Evolutionary conservation across 2,797 vertebrate genomes (phyloP), one percentile per base, ranked within the genome.

Genomic region (Microchirus variegatus): DNA sequence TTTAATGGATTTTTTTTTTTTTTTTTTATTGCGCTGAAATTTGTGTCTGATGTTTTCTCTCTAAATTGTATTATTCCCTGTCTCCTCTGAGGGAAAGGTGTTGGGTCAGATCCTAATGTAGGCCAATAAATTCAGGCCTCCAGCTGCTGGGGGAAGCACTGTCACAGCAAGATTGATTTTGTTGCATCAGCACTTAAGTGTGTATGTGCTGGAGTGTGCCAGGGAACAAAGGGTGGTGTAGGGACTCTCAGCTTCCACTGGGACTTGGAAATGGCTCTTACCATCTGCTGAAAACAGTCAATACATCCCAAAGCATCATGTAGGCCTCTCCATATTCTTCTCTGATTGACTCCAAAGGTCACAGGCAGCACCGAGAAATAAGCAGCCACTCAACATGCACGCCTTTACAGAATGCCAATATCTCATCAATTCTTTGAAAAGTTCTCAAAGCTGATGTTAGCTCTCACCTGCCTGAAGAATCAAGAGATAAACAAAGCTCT

Each of bases 101-200:
- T 83, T 81, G 74, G 86, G 87, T 90, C 85, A 88, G 69, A 63
- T 87, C 85, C 80, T 89, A 81, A 91, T 91, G 90, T 92, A 90
- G 85, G 84, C 59, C 78, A 75, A 83, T 77, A 87, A 79, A 90
- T 89, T 86, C 83, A 81, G 76, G 70, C 64, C 71, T 69, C 64
- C 63, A 43, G 87, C 62, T 87, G 82, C 84, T 60, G 62, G 67
- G 84, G 89, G 88, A 88, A 68, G 60, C 60, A 73, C 83, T 91
- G 91, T 90, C 91, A 90, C 52, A 56, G 57, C 57, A 89, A 91
- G 91, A 93, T 91, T 89, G 91, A 92, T 93, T 88, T 88, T 84
- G 89, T 74, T 16, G 78, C 63, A 59, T 90, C 77, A 68, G 62
- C 50, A 59, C 77, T 70, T 70, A 75, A 84, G 73, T 84, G 83